These are phyloP conservation scores for Pyrgus malvae DNA, from an alignment of 2,888 invertebrate genomes.

Conservation along the genomic window DNA sequence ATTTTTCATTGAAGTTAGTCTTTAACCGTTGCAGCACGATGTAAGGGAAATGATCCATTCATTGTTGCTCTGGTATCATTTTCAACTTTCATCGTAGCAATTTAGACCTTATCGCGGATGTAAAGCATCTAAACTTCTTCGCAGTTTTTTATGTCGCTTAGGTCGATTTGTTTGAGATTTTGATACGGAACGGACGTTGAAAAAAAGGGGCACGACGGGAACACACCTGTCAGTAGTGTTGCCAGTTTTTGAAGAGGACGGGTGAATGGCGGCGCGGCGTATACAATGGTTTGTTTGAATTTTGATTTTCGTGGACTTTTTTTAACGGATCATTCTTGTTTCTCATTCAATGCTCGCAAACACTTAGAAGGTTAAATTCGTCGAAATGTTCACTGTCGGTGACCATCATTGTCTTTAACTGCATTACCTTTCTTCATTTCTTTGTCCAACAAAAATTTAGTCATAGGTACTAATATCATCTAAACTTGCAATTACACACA, in stretches of 20 bases:
- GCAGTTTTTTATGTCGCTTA: conserved; percentile 35
- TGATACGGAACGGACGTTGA: conserved; percentile 75
- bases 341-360: conserved; percentile 15
- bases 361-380: conserved; percentile 12
- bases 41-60: conserved; percentile 79
- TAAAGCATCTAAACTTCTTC: conserved; percentile 35
- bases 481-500: no score
- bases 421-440: no score
- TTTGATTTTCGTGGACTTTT: conserved; percentile 48
- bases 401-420: neutral
- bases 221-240: conserved; percentile 80
- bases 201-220: conserved; percentile 80
- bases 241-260: conserved; percentile 78
- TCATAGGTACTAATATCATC: no score
- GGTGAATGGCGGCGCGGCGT: conserved; percentile 68
- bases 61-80: conserved; percentile 69
- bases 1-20: conserved; percentile 46
- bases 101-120: conserved; percentile 37
- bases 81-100: conserved; percentile 36
- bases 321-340: conserved; percentile 30
- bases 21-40: conserved; percentile 74
- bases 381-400: neutral
- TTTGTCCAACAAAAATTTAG: no score
- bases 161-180: conserved; percentile 41
- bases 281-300: conserved; percentile 63